Percentiles rank a stretch among this genome's conserved stretches.
Evolutionary conservation across 2,113 vertebrate genomes (phyloP).

Genomic region (Bambusicola thoracicus): DNA sequence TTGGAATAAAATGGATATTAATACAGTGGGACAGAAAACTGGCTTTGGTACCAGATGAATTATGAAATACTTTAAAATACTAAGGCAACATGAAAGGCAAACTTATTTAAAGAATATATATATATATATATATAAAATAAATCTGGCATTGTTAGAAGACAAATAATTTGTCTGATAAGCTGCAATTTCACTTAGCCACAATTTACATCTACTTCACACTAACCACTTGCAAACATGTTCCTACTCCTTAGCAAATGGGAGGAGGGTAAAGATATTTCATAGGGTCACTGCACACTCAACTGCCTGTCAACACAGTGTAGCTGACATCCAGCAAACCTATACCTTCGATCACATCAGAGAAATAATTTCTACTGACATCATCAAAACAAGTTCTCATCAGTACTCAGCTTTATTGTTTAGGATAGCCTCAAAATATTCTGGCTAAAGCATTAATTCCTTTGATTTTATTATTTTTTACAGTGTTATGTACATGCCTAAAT

Average conservation of each 20-base stretch:
- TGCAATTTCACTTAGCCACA: background rate
- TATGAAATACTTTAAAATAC: background rate
- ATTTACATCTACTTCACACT: background rate
- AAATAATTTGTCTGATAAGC: background rate
- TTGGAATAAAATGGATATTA: background rate
- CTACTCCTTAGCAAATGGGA: background rate
- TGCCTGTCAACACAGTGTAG: fast-evolving
- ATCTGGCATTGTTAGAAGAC: background rate
- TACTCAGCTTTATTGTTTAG: background rate
- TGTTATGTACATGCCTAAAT: constrained; percentile 56
- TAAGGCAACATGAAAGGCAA: background rate
- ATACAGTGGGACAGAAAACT: background rate
- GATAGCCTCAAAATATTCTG: constrained; percentile 35
- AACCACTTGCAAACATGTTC: background rate
- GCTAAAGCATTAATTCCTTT: constrained; percentile 20
- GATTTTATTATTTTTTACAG: constrained; percentile 1
- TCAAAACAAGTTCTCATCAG: background rate
- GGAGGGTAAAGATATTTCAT: background rate
- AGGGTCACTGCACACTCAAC: background rate
- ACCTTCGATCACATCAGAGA: background rate
- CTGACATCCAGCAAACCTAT: background rate
- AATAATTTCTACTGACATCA: background rate
- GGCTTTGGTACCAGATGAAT: background rate
- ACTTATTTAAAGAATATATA: fast-evolving
- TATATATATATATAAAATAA: background rate